phyloP scores from a whole-genome alignment of 2,888 invertebrate genomes.

The Megastigmus dorsalis region DNA sequence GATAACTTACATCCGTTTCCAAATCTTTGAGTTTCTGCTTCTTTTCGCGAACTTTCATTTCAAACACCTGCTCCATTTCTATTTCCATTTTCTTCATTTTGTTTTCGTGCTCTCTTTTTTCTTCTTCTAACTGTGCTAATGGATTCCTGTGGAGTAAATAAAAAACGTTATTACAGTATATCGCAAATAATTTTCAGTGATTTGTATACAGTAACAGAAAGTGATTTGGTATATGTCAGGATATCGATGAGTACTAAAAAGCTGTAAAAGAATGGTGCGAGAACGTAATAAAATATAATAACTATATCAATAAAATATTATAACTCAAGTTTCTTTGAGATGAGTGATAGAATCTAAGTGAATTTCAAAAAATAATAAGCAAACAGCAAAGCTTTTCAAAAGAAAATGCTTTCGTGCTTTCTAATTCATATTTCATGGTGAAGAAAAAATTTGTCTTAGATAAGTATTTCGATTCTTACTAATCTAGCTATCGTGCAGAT shows the following conservation, averaged over 20 bases:
- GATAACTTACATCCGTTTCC: slow-evolving; percentile 84
- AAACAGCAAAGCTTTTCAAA: slow-evolving; percentile 23
- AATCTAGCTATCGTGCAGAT: slow-evolving; percentile 43
- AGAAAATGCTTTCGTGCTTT: slow-evolving; percentile 44
- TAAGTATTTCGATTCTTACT: neutral
- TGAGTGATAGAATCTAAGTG: slow-evolving; percentile 13
- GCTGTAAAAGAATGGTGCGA: slow-evolving; percentile 43
- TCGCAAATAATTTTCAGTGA: neutral
- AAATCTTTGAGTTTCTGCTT: slow-evolving; percentile 96
- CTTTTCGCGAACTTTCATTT: slow-evolving; percentile 98
- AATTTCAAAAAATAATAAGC: slow-evolving; percentile 31
- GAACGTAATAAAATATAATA: slow-evolving; percentile 27
- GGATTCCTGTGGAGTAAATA: slow-evolving; percentile 85
- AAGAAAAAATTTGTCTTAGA: slow-evolving; percentile 1
- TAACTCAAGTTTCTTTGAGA: neutral
- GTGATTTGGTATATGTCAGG: slow-evolving; percentile 14
- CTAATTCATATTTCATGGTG: neutral
- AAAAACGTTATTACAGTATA: neutral
- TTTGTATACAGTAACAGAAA: slow-evolving; percentile 21
- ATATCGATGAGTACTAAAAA: slow-evolving; percentile 42
- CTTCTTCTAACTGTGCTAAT: slow-evolving; percentile 98
- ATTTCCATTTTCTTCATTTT: slow-evolving; percentile 99
- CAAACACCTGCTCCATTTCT: slow-evolving; percentile 99
- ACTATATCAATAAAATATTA: slow-evolving; percentile 20
- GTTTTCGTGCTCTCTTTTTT: slow-evolving; percentile 95